Percentiles rank a stretch among this genome's conserved stretches.
phyloP scores from a whole-genome alignment of 2,113 vertebrate species.

The Ciconia maguari region DNA sequence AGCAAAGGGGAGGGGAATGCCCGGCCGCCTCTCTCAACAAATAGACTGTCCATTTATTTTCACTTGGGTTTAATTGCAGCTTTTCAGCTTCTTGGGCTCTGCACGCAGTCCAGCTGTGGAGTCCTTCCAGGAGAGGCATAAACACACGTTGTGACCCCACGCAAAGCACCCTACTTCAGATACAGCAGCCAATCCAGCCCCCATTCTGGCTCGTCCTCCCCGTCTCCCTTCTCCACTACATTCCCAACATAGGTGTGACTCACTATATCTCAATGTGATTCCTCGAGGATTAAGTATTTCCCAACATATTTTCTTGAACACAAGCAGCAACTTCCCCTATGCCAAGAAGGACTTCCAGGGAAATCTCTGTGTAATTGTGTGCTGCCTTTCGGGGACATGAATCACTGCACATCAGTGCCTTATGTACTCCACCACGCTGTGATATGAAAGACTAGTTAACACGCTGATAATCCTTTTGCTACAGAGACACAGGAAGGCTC shows the following conservation, averaged over 20 bases:
- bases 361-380: not conserved
- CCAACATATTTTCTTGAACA: not conserved
- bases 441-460: not conserved
- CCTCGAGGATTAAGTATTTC: not conserved
- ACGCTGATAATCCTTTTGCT: not conserved
- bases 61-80: not conserved
- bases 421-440: accelerated
- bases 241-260: not conserved
- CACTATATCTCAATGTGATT: not conserved
- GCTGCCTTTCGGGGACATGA: not conserved
- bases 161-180: not conserved
- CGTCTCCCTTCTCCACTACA: not conserved
- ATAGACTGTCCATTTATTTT: not conserved
- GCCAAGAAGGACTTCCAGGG: not conserved
- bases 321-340: not conserved
- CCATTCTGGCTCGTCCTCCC: not conserved
- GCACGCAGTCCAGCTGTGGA: not conserved
- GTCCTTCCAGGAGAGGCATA: not conserved
- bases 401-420: not conserved
- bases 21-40: not conserved
- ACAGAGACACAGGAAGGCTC: not conserved
- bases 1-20: not conserved
- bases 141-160: accelerated
- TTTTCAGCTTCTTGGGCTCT: not conserved
- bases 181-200: not conserved